These are phyloP conservation scores for Lacerta agilis DNA, from an alignment of 2,797 vertebrate species.

Conservation along the genomic window DNA sequence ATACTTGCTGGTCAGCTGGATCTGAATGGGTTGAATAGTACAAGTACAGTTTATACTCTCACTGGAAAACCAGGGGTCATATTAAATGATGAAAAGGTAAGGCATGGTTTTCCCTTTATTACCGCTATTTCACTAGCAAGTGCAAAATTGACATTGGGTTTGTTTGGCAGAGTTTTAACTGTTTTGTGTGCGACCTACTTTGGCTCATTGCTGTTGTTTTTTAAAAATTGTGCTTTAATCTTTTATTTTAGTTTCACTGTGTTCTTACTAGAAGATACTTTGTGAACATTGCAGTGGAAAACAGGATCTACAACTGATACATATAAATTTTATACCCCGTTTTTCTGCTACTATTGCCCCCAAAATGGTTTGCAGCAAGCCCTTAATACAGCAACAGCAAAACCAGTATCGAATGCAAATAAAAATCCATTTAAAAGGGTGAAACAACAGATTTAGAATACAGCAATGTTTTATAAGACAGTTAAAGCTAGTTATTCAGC, in stretches of 20 bases:
- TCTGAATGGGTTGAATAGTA: slow-evolving; percentile 78
- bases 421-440: background rate
- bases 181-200: background rate
- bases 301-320: background rate
- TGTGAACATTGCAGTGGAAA: background rate
- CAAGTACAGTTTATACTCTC: slow-evolving; percentile 84
- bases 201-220: background rate
- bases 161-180: background rate
- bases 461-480: background rate
- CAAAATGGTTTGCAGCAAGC: background rate
- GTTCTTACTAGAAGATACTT: background rate
- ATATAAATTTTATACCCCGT: background rate
- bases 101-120: background rate
- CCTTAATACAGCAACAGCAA: background rate
- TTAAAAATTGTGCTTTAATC: background rate
- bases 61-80: slow-evolving; percentile 86
- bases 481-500: background rate
- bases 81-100: slow-evolving; percentile 79
- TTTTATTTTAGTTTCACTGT: background rate
- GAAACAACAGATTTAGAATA: background rate
- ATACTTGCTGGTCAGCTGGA: slow-evolving; percentile 85
- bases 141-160: background rate
- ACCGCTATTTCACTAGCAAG: background rate
- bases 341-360: background rate
- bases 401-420: background rate